phyloP scores from a whole-genome alignment of 1,140 invertebrate species.

The Lucilia sericata region DNA sequence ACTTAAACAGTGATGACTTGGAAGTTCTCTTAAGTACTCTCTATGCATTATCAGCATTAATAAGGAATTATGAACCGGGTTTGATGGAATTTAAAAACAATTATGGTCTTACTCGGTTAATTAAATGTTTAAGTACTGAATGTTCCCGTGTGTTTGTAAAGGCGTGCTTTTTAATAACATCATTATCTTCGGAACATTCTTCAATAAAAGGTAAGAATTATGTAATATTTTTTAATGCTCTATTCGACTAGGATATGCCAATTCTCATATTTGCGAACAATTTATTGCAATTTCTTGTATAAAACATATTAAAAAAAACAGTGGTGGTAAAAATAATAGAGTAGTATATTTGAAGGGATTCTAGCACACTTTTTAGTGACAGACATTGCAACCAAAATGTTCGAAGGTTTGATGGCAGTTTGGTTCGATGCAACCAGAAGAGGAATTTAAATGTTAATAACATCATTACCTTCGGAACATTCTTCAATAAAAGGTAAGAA shows the following conservation, averaged over 20 bases:
- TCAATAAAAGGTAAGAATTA: slow-evolving; percentile 31
- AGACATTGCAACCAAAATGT: too few species aligned
- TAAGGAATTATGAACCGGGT: slow-evolving; percentile 50
- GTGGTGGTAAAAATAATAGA: too few species aligned
- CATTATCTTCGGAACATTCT: slow-evolving; percentile 45
- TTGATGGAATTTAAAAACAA: slow-evolving; percentile 44
- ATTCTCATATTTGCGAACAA: too few species aligned
- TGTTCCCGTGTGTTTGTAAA: slow-evolving; percentile 45
- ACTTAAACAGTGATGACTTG: slow-evolving; percentile 69
- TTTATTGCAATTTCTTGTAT: too few species aligned
- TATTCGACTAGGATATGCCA: too few species aligned
- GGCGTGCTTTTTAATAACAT: slow-evolving; percentile 48
- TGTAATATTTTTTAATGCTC: too few species aligned
- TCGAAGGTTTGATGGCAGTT: too few species aligned
- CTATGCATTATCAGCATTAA: slow-evolving; percentile 75
- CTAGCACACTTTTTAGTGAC: too few species aligned
- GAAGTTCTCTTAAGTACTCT: slow-evolving; percentile 72
- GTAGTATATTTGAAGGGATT: too few species aligned
- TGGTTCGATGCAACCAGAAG: too few species aligned
- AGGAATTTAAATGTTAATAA: too few species aligned
- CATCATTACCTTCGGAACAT: slow-evolving; percentile 45
- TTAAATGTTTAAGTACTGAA: slow-evolving; percentile 42
- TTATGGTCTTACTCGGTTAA: slow-evolving; percentile 47
- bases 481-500: slow-evolving; percentile 30
- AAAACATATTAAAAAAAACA: too few species aligned